Evolutionary conservation across 2,113 vertebrate genomes (phyloP).

Genomic region (Sminthopsis crassicaudata): DNA sequence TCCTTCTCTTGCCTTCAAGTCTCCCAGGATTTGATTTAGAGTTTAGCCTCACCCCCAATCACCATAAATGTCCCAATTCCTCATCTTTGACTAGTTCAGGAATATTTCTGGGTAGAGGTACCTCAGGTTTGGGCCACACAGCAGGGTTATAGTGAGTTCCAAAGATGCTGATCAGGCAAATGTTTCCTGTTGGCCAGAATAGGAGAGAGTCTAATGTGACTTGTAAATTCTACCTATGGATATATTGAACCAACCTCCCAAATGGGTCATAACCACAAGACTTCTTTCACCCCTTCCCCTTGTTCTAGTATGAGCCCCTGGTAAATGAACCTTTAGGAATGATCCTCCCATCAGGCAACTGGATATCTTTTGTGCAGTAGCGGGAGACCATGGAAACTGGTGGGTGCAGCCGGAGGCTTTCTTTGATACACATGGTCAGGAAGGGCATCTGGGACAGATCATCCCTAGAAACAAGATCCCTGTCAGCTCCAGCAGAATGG

Average conservation of each 20-base stretch:
- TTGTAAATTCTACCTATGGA: neutral
- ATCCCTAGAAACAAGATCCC: slow-evolving; percentile 82
- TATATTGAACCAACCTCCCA: neutral
- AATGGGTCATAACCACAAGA: accelerated
- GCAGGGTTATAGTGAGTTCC: neutral
- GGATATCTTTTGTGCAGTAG: slow-evolving; percentile 86
- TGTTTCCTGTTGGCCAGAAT: neutral
- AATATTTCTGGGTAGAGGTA: neutral
- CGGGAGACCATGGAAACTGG: slow-evolving; percentile 85
- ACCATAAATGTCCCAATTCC: neutral
- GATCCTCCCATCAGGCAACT: slow-evolving; percentile 74
- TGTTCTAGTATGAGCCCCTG: neutral
- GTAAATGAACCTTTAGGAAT: slow-evolving; percentile 87
- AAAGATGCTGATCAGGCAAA: neutral
- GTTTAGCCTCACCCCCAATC: neutral
- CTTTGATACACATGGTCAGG: slow-evolving; percentile 96
- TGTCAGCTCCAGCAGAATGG: neutral
- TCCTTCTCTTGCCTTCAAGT: neutral
- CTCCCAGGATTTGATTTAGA: neutral
- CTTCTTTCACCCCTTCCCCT: accelerated
- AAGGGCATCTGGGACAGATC: slow-evolving; percentile 90
- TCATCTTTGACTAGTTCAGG: neutral
- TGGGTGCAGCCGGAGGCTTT: slow-evolving; percentile 91
- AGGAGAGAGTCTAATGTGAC: neutral
- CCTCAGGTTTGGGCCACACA: neutral